Evolutionary conservation across 2,888 invertebrate genomes (phyloP), one percentile per base, ranked within the genome.

Genomic region (Megastigmus dorsalis): DNA sequence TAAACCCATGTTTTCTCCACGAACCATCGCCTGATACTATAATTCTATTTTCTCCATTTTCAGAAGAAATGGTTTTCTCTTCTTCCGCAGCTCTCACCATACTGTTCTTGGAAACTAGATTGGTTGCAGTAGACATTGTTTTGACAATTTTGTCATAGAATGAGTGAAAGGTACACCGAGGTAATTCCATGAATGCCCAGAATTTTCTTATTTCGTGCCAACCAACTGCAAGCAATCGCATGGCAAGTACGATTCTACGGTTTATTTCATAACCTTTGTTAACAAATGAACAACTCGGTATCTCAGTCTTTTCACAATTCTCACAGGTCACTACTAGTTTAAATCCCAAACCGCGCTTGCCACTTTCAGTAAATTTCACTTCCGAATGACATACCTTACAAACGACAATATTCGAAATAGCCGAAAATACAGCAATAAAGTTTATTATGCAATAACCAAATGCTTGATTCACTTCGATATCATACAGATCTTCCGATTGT

Each of bases 301-400:
- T 80, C n/a, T 69, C 43, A 69, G 30, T 67, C 38, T 69, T 20
- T 23, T 69, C 65, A 69, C 75, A 78, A 48, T 71, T 77, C 55
- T 74, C 65, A 63, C 79, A 80, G 52, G 76, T 57, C 43, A 80
- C 72, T 28, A 77, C 74, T 43, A 79, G 62, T 76, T 78, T 76
- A 63, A 81, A 74, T 10, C 78, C 79, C 48, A 80, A 79, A 43
- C n/a, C n/a, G n/a, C n/a, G n/a, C n/a, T n/a, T n/a, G n/a, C n/a
- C n/a, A n/a, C n/a, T n/a, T n/a, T n/a, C 77, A 41, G n/a, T 41
- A n/a, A 41, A 41, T 41, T 41, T 41, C 13, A 41, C n/a, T 41
- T 13, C 7, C 3, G 13, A 41, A 9, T 41, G n/a, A 10, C 41
- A 7, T 13, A 41, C n/a, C n/a, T n/a, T n/a, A n/a, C n/a, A n/a